Evolutionary conservation across 1,140 invertebrate species (phyloP).

Genomic region (Panulirus ornatus): DNA sequence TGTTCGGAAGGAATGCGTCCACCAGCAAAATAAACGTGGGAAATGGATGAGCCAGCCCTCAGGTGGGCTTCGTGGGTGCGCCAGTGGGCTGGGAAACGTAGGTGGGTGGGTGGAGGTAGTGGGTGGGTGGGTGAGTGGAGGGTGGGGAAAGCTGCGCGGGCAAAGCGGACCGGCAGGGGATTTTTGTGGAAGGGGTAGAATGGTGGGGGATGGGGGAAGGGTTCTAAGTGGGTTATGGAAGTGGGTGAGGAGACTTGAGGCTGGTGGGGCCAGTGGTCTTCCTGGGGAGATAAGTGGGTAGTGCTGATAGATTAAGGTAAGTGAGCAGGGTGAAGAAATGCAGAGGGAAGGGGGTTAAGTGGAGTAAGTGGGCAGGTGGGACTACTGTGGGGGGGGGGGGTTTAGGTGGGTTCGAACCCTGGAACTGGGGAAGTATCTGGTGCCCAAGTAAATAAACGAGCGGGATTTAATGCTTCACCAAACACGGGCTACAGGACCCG

Average conservation of each 20-base stretch:
- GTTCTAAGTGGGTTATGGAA: no score
- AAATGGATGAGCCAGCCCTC: no score
- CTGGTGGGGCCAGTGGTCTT: no score
- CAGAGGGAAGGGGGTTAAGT: background rate
- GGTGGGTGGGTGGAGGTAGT: no score
- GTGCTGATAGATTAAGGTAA: background rate
- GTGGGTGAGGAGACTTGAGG: background rate
- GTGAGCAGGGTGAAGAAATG: background rate
- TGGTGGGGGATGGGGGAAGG: background rate
- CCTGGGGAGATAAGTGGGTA: background rate
- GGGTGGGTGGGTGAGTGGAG: background rate
- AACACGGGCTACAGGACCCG: background rate
- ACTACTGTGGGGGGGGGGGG: no score
- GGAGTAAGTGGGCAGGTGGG: background rate
- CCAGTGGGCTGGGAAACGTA: no score
- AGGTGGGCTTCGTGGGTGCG: no score
- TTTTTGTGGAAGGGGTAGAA: background rate
- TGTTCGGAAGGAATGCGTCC: no score
- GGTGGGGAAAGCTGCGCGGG: background rate
- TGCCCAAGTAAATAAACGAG: background rate
- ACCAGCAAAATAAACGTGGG: no score
- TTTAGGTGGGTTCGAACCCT: no score
- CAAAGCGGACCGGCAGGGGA: background rate
- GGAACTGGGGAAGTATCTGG: background rate
- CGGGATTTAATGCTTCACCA: slow-evolving; percentile 17